Evolutionary conservation across 1,140 invertebrate species (phyloP).

Genomic region (Pseudoatta argentina): DNA sequence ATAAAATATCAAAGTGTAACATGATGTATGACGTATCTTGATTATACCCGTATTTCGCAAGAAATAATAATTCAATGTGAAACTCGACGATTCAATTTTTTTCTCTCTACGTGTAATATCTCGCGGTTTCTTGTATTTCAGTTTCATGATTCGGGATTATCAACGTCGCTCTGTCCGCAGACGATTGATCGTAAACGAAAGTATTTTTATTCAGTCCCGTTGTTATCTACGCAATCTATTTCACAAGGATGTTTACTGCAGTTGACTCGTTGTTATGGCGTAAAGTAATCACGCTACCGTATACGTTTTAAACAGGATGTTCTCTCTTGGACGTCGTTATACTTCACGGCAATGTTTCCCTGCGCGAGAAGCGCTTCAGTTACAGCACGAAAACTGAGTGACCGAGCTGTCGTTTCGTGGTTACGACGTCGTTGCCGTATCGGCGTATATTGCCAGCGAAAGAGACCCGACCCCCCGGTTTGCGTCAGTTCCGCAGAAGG

Average conservation of each 20-base stretch:
- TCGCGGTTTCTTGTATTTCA: neutral
- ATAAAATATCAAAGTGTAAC: constrained; percentile 17
- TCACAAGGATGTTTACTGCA: constrained; percentile 45
- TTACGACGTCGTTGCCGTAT: constrained; percentile 75
- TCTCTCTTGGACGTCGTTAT: constrained; percentile 61
- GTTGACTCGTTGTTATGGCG: constrained; percentile 59
- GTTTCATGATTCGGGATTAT: neutral
- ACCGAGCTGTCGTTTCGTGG: constrained; percentile 67
- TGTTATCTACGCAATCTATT: constrained; percentile 40
- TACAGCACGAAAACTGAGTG: constrained; percentile 26
- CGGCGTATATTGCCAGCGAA: constrained; percentile 57
- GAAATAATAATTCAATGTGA: constrained; percentile 12
- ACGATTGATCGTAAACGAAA: constrained; percentile 41
- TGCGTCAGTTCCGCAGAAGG: constrained; percentile 12
- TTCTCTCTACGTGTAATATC: neutral
- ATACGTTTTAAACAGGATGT: constrained; percentile 48
- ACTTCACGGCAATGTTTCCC: constrained; percentile 58
- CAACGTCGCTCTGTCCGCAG: neutral
- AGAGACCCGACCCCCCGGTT: constrained; percentile 42
- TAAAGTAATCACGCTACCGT: constrained; percentile 63
- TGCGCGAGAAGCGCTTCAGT: constrained; percentile 41
- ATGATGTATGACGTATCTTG: neutral
- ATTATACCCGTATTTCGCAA: neutral
- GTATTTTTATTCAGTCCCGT: constrained; percentile 8
- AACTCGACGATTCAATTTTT: constrained; percentile 13